Base-by-base conservation (phyloP, 2,888 invertebrate genomes). In the Tetanocera ferruginea region DNA sequence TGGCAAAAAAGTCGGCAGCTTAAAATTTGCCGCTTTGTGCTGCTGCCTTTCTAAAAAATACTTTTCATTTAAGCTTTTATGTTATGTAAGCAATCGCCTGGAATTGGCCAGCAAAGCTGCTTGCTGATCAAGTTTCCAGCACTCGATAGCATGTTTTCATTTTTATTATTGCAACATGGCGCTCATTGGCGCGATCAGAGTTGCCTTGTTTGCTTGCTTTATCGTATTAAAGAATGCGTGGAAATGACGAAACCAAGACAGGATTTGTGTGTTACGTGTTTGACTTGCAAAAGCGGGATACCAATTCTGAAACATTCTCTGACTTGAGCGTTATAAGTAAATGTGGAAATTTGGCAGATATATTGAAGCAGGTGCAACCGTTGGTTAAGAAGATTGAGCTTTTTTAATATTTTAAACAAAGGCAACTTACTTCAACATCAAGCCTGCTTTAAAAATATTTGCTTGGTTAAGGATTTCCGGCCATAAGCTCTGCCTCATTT, bases 111-210 rank as follows among this genome's bases (percentile, higher is more conserved):
- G 67, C 4, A n/a, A 67, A 67, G 9, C 3, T 23, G 23, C 43
- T 43, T 23, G 43, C 19, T 19, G 5, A 69, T 69, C 69, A 49
- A 51, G 69, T 69, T 69, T 43, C 37, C 34, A 67, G 49, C n/a
- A 23, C 5, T 43, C 2, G 2, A 11, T 19, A 28, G 9, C 11
- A 23, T n/a, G 3, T 67, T 67, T 9, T 19, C 23, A 43, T 49
- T 67, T 43, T 43, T 25, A 67, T 9, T 28, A 25, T 34, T n/a
- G 64, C 64, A 34, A 28, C 3, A 67, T 17, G 5, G 19, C 19
- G n/a, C 9, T 67, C 25, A 43, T 43, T 43, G 43, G 43, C 11
- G 43, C 43, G 43, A 11, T 43, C 43, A 43, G 6, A 43, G n/a
- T n/a, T n/a, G n/a, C n/a, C n/a, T n/a, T 11, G 14, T 2, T 43